Evolutionary conservation across 2,797 vertebrate species (phyloP).

Genomic region (Smutsia gigantea): DNA sequence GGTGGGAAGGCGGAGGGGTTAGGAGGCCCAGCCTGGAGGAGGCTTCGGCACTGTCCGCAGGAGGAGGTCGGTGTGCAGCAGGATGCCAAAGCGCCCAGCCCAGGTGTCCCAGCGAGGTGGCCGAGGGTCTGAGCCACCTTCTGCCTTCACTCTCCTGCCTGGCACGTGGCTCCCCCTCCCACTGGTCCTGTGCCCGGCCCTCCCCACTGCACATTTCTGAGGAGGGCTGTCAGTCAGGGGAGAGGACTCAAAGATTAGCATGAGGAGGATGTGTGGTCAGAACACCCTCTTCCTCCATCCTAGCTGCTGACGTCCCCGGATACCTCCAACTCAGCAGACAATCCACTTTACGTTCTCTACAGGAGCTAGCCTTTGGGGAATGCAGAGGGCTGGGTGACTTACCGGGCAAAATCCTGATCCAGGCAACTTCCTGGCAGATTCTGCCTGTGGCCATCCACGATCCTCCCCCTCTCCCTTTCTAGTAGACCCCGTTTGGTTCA

Average conservation of each 20-base stretch:
- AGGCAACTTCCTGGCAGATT: neutral
- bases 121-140: neutral
- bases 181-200: neutral
- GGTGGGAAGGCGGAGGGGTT: neutral
- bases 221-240: neutral
- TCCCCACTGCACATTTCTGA: neutral
- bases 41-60: rapidly evolving
- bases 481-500: neutral
- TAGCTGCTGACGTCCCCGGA: neutral
- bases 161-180: too few species aligned
- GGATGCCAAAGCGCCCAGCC: too few species aligned
- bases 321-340: neutral
- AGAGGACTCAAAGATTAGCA: neutral
- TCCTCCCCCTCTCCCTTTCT: neutral
- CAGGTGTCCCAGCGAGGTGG: neutral
- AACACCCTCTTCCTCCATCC: neutral
- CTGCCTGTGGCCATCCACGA: neutral
- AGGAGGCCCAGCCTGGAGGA: neutral
- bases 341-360: neutral
- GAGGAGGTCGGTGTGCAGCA: neutral
- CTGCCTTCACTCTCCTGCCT: neutral
- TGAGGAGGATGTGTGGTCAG: neutral
- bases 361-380: neutral
- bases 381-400: neutral
- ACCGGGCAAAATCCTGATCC: neutral